Evolutionary conservation across 2,888 invertebrate genomes (phyloP).

Genomic region (Aricia artaxerxes): DNA sequence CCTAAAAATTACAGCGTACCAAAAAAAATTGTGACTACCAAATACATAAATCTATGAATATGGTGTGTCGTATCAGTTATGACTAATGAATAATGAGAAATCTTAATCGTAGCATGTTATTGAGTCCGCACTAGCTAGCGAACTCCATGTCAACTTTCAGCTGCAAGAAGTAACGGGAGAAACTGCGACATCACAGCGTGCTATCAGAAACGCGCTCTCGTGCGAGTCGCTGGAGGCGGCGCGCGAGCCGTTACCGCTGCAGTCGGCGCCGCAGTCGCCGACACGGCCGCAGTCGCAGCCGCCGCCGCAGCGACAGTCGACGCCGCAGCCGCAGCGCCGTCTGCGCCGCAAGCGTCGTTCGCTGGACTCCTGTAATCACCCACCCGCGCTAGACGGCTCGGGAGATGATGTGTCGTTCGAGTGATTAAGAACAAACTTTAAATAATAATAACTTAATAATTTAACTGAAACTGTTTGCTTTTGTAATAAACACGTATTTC

Average conservation of each 20-base stretch:
- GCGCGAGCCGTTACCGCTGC: conserved; percentile 44
- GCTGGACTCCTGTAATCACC: neutral
- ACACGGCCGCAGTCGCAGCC: conserved; percentile 29
- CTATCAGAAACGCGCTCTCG: conserved; percentile 34
- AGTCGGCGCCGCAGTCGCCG: neutral
- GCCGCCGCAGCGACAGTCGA: conserved; percentile 37
- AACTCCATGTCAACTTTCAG: neutral
- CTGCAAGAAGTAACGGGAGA: neutral
- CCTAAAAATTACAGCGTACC: too few species aligned
- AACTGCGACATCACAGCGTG: neutral
- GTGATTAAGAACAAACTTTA: conserved; percentile 37
- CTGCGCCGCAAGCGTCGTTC: conserved; percentile 47
- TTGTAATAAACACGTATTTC: neutral
- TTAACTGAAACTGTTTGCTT: neutral
- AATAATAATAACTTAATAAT: neutral
- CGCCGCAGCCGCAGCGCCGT: conserved; percentile 40
- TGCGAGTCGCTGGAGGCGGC: conserved; percentile 46
- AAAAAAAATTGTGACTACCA: too few species aligned
- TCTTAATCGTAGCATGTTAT: neutral
- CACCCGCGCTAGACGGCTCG: conserved; percentile 37
- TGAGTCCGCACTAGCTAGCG: neutral
- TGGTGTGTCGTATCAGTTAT: neutral
- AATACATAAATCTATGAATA: neutral
- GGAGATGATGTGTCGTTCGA: conserved; percentile 43
- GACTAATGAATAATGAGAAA: too few species aligned